Base-by-base conservation (phyloP, 2,888 invertebrate species). In the Tetanocera ferruginea region DNA sequence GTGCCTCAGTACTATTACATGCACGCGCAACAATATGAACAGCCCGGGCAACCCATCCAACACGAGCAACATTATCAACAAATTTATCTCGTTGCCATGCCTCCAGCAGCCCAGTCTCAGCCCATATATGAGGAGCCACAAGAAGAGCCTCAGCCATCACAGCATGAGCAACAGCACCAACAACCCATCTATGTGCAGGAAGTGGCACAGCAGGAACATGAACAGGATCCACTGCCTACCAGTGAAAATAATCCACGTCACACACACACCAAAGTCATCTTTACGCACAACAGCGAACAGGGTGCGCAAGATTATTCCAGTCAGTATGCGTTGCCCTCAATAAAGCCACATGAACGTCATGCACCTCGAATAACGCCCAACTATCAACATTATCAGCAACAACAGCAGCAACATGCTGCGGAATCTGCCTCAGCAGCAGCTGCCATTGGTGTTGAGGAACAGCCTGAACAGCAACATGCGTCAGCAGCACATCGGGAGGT, bases 251-350 rank as follows among this genome's bases (percentile, higher is more conserved):
- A 86, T 84, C 90, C 90, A 0, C 85, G 89, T 3, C 75, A 83
- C 70, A 88, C 88, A 0, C 90, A 90, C 80, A 90, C 90, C 5
- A 89, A 88, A 76, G 89, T 90, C 11, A 82, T 87, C 69, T 90
- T 89, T 79, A 87, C 87, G 51, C 80, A 81, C 9, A 83, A 82
- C 52, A 76, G 74, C 28, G 81, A 84, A 4, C 57, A 80, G 57
- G 78, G 78, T 37, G 80, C 77, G 2, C 80, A 82, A 9, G 87
- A 88, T 70, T 84, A 88, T 72, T 83, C 85, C 2, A 79, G 84
- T 3, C 83, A 82, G 78, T 87, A 88, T 37, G 80, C 83, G 0
- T 75, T 88, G 69, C 86, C 86, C 31, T 85, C 87, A 9, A 85
- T 87, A 23, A 81, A 83, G 23, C 84, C 87, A 4, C 84, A 84